Base-by-base conservation (phyloP, 2,797 vertebrate species). In the Acanthis flammea region DNA sequence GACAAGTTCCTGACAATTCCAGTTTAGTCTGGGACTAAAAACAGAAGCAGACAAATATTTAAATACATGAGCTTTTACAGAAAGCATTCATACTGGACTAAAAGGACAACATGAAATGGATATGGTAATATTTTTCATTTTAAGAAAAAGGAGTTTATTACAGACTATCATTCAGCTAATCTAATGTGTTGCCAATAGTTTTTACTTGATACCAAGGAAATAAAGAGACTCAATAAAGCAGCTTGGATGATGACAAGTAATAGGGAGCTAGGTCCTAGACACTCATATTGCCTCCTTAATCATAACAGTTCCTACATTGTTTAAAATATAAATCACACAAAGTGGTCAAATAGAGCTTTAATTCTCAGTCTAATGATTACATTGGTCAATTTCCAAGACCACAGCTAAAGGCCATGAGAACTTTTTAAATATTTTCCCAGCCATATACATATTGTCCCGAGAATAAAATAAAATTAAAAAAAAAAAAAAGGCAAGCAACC, bases 321-420 rank as follows among this genome's bases (percentile, higher is more conserved):
- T 93, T 81, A 83, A 93, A 80, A 86, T 31, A 91, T 48, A 94
- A 87, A 89, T 93, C 78, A 82, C 42, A 74, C 23, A 13, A 70
- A 91, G 19, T 41, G 47, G 45, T 88, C 47, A 90, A 91, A 93
- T 83, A 39, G 72, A 90, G 54, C 66, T 91, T 91, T 90, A 86
- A 91, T 91, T 96, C 78, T 91, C 51, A 92, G 68, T 25, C 61
- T 81, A 60, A 70, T 91, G 82, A 96, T 96, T 92, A 94, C 51
- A 55, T 95, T 96, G 96, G 96, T 92, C 2, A 0, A 73, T 70
- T 75, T 96, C 95, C 95, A 96, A 91, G 82, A 84, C 67, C 60
- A 73, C 74, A 94, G 91, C 65, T 72, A 88, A 96, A 93, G 86
- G 84, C 89, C 88, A 93, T 93, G 86, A 94, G 92, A 96, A 91